A percentile compares a stretch with the other conserved stretches of the same genome.
Conservation (phyloP, 2,888 invertebrate genomes). For the Ptilodon capucinus region DNA sequence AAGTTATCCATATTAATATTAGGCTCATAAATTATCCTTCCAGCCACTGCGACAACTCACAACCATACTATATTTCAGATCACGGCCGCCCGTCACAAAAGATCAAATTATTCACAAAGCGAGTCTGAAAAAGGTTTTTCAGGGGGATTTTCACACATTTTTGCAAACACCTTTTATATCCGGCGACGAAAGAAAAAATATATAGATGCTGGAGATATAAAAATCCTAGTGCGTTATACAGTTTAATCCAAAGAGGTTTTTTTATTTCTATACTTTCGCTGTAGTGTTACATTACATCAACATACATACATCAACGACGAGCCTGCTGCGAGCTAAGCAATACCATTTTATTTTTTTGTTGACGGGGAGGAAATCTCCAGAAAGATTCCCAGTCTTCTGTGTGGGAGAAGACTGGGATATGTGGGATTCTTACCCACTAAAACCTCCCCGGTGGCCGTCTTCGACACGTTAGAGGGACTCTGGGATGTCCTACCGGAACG, state of each 20-base stretch:
- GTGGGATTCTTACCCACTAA: no score
- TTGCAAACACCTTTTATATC: constrained; percentile 28
- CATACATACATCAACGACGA: no score
- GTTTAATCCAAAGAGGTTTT: background rate
- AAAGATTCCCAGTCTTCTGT: no score
- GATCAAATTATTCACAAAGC: constrained; percentile 36
- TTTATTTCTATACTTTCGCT: background rate
- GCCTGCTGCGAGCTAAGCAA: no score
- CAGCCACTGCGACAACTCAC: background rate
- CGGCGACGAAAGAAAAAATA: constrained; percentile 1
- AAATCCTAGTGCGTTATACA: background rate
- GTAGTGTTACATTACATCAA: no score
- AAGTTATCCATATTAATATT: background rate
- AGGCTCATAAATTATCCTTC: background rate
- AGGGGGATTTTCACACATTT: constrained; percentile 29
- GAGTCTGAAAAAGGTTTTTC: constrained; percentile 20
- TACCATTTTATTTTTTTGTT: no score
- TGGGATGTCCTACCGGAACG: no score
- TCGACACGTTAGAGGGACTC: no score
- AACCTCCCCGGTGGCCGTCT: no score
- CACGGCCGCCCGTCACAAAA: constrained; percentile 19
- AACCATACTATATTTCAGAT: constrained; percentile 1
- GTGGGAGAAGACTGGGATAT: no score
- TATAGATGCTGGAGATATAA: background rate
- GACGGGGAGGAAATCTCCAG: no score